Conservation (phyloP, 1,140 invertebrate species). For the Cephus cinctus region DNA sequence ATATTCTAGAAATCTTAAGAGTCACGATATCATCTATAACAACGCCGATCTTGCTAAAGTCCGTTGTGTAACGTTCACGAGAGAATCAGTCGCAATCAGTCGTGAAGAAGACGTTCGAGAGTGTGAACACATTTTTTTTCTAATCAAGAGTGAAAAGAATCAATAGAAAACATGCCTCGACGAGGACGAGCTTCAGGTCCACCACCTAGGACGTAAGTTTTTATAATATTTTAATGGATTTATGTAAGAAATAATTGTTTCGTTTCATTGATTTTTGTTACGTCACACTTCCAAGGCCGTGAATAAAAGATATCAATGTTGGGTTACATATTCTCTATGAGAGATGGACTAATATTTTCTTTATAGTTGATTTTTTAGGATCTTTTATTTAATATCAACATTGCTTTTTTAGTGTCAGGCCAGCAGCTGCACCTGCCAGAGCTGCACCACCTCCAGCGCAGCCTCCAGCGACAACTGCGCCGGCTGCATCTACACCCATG, state of each 20-base stretch:
- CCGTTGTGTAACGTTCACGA: constrained; percentile 15
- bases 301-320: constrained; percentile 1
- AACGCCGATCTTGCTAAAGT: too few relatives aligned
- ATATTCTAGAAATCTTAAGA: too few relatives aligned
- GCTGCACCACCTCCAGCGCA: constrained; percentile 55
- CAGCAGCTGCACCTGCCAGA: constrained; percentile 39
- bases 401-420: constrained; percentile 40
- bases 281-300: constrained; percentile 20
- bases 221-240: constrained; percentile 14
- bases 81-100: too few relatives aligned
- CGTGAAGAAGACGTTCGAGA: neutral
- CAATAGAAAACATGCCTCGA: constrained; percentile 65
- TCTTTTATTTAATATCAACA: constrained; percentile 7
- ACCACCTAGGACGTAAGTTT: constrained; percentile 59
- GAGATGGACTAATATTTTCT: constrained; percentile 9
- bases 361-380: constrained; percentile 28
- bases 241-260: constrained; percentile 1
- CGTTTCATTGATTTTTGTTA: constrained; percentile 12
- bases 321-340: neutral
- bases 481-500: constrained; percentile 53
- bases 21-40: too few relatives aligned
- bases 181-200: constrained; percentile 71
- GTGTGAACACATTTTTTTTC: neutral
- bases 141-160: constrained; percentile 7
- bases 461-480: constrained; percentile 47